Base-by-base conservation (phyloP, 64 coral and sea anemone genomes). In the Porites australiensis region DNA sequence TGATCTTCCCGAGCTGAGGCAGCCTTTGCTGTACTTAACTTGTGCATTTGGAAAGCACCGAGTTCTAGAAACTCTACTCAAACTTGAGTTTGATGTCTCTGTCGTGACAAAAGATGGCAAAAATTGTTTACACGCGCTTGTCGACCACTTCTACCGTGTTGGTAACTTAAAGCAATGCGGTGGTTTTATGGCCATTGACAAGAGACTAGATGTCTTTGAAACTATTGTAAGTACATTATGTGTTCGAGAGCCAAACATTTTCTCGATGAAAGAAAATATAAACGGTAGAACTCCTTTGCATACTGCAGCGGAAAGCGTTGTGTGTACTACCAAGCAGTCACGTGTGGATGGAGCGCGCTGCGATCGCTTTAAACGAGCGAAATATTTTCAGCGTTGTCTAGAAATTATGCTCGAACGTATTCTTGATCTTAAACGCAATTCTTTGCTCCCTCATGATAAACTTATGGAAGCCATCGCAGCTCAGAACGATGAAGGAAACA, bases 31-130 rank as follows among this genome's bases (percentile, higher is more conserved):
- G 0, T 94, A 94, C 59, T 79, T 94, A 45, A 88, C 92, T 8
- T 87, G 86, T 50, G 92, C 92, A 67, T 94, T 94, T 76, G 92
- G 92, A 69, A 94, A 94, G 50, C 92, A 94, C 23, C 79, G 88
- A 75, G 88, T 88, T 20, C 77, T 94, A 54, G 92, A 94, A 89
- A 88, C 86, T n/a, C 87, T 94, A 14, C 63, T 94, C 21, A 94
- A 89, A 46, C 65, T 94, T 78, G 78, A 83, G 64, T 94, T 94
- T 64, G 82, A 88, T 59, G 67, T 86, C 5, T 8, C 79, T 8
- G 92, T 88, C 15, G 69, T 79, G 2, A 89, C 92, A 45, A 64
- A 62, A 65, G 88, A 88, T 46, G 92, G 92, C 0, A 87, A 89
- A 89, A 94, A 87, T 14, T 87, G 86, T 2, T 81, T 94, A 43